Percentiles rank a stretch among this genome's conserved stretches.
Conservation (phyloP, 2,797 vertebrate genomes). For the Columba guinea region DNA sequence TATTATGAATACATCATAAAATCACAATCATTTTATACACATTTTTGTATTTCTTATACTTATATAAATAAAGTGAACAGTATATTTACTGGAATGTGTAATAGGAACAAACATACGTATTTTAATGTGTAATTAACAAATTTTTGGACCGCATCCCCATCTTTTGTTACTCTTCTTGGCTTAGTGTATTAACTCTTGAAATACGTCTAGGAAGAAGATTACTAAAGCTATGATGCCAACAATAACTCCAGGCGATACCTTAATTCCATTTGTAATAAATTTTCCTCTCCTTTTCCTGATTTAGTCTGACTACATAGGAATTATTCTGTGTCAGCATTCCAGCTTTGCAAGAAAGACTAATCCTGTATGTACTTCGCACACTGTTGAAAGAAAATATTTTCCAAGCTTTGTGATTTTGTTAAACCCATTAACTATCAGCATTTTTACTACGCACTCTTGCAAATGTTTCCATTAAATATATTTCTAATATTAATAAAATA, state of each 20-base stretch:
- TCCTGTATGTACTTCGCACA: neutral
- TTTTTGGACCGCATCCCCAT: neutral
- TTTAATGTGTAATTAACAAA: constrained; percentile 1
- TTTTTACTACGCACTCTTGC: constrained; percentile 16
- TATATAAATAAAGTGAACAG: constrained; percentile 73
- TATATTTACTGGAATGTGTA: constrained; percentile 41
- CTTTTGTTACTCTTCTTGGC: neutral
- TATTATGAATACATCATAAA: constrained; percentile 73
- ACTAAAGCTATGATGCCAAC: neutral
- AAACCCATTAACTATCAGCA: neutral
- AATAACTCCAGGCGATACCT: neutral
- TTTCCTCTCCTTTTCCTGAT: neutral
- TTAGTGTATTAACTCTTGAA: neutral
- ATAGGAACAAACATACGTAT: neutral
- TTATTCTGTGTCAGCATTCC: neutral
- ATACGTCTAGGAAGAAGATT: neutral
- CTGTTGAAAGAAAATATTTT: neutral
- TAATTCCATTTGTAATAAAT: neutral
- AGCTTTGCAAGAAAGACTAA: neutral
- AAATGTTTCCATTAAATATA: constrained; percentile 64
- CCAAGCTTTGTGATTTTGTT: neutral
- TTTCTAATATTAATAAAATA: constrained; percentile 63
- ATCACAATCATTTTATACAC: constrained; percentile 60
- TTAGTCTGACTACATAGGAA: neutral
- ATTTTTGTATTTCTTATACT: constrained; percentile 57